Percentiles rank a stretch among this genome's conserved stretches.
These are phyloP conservation scores for Patagioenas fasciata DNA, from an alignment of 2,113 vertebrate species.

Conservation along the genomic window DNA sequence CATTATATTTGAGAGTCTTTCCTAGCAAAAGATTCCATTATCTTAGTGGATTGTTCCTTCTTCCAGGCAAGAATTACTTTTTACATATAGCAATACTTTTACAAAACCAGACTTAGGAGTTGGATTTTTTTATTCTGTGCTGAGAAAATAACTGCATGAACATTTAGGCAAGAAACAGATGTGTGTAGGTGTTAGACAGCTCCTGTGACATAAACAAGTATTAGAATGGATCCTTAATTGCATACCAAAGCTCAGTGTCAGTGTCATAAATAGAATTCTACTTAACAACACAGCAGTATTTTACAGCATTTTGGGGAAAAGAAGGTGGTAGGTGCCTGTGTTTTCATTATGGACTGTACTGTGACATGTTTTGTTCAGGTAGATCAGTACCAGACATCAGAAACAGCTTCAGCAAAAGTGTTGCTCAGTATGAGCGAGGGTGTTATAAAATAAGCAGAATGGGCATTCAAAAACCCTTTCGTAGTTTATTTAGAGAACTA, in stretches of 20 bases:
- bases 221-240: not conserved
- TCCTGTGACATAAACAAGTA: not conserved
- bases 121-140: not conserved
- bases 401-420: not conserved
- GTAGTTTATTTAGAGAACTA: not conserved
- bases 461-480: not conserved
- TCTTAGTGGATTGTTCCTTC: not conserved
- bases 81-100: not conserved
- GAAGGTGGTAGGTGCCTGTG: not conserved
- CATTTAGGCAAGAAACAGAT: not conserved
- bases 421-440: fast-evolving
- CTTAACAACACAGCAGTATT: not conserved
- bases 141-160: not conserved
- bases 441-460: not conserved
- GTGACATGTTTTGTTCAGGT: not conserved
- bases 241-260: not conserved
- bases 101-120: not conserved
- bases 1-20: not conserved
- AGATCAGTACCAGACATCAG: not conserved
- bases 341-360: not conserved
- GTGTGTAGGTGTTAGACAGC: not conserved
- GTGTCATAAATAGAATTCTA: not conserved
- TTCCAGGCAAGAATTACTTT: too few species aligned
- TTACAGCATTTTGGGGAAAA: not conserved
- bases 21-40: not conserved